Conservation (phyloP, 2,888 invertebrate genomes). For the Oasisia sp. region DNA sequence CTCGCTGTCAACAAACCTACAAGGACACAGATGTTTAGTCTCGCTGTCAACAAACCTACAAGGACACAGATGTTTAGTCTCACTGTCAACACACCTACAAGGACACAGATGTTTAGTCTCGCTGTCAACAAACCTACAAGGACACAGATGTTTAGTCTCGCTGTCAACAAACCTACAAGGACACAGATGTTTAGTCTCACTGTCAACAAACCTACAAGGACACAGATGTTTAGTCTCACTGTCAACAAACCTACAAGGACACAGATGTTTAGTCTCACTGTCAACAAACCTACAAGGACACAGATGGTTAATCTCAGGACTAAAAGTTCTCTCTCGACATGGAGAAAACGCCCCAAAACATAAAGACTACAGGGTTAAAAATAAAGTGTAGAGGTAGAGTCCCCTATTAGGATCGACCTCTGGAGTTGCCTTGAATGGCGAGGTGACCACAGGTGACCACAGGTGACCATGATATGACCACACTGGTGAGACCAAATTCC, state of each 20-base stretch:
- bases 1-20: constrained; percentile 82
- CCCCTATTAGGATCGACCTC: too few relatives aligned
- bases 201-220: constrained; percentile 77
- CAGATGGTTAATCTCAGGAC: not conserved
- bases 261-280: constrained; percentile 70
- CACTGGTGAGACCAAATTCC: too few relatives aligned
- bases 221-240: constrained; percentile 70
- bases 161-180: constrained; percentile 79
- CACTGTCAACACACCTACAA: constrained; percentile 80
- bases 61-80: constrained; percentile 63
- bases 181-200: constrained; percentile 68
- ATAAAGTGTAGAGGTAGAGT: too few relatives aligned
- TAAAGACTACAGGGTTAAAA: too few relatives aligned
- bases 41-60: constrained; percentile 82
- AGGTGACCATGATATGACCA: too few relatives aligned
- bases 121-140: constrained; percentile 79
- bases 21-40: constrained; percentile 50
- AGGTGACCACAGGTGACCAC: too few relatives aligned
- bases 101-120: constrained; percentile 67
- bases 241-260: constrained; percentile 76
- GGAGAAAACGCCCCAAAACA: not conserved
- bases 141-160: constrained; percentile 67
- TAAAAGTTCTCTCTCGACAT: not conserved
- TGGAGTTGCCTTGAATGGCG: too few relatives aligned
- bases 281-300: constrained; percentile 76